Percentiles rank a stretch among this genome's conserved stretches.
These are phyloP conservation scores for Hydrozoanthus tunicans DNA, from an alignment of 64 coral and sea anemone species.

Conservation along the genomic window DNA sequence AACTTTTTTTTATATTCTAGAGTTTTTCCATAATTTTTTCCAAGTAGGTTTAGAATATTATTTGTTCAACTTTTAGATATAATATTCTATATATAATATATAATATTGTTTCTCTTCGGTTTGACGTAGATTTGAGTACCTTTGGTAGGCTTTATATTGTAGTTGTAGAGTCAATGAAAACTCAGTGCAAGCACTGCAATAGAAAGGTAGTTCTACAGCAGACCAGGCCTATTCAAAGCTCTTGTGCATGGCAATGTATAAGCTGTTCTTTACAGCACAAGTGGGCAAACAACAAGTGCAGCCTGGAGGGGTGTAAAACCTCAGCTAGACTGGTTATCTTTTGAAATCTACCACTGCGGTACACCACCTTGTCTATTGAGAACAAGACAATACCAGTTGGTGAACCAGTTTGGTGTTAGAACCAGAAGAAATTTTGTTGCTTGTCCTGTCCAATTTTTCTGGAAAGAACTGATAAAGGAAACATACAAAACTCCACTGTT, in stretches of 20 bases:
- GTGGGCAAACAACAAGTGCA: not conserved
- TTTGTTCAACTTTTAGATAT: too few species aligned
- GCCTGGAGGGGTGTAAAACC: not conserved
- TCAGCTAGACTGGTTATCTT: not conserved
- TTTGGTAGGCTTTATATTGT: too few species aligned
- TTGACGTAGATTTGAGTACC: too few species aligned
- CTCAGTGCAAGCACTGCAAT: conserved; percentile 9
- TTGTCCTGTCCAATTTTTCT: too few species aligned
- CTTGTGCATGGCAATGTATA: not conserved
- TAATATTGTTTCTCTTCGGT: too few species aligned
- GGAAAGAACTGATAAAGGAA: too few species aligned
- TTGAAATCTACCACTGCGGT: not conserved
- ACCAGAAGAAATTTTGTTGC: too few species aligned
- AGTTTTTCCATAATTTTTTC: too few species aligned
- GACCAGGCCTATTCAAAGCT: not conserved
- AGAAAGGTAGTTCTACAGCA: not conserved
- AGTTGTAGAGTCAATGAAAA: not conserved
- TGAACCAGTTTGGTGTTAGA: not conserved
- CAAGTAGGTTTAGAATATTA: too few species aligned
- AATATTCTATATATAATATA: too few species aligned
- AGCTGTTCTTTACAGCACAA: not conserved
- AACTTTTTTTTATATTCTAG: too few species aligned
- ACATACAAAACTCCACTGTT: too few species aligned
- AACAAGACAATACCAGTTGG: not conserved
- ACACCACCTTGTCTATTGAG: not conserved